Evolutionary conservation across 2,113 vertebrate genomes (phyloP), one percentile per base, ranked within the genome.

Genomic region (Leptodactylus fuscus): DNA sequence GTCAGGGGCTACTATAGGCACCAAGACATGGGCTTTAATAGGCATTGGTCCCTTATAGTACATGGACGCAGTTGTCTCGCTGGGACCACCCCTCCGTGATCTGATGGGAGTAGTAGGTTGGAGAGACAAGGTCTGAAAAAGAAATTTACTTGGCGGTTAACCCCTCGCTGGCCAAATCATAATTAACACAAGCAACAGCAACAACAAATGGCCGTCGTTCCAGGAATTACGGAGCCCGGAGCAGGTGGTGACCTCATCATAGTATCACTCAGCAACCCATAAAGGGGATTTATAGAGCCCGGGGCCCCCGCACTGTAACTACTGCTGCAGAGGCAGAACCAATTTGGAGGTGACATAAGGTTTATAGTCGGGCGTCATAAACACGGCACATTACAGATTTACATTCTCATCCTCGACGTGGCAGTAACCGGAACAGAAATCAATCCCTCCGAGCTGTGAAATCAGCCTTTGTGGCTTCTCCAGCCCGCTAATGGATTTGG

Each of bases 361-460:
- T 78, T 78, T 78, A 78, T 78, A 55, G 75, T 55, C 48, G 34
- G 15, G 27, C 51, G 29, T 77, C 48, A 77, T 77, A 71, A 71
- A 71, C 69, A 71, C 20, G 0, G 75, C n/a, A 36, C 74, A 51
- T 53, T 34, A 53, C 49, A 36, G 27, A 78, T 78, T 78, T 34
- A 78, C 75, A 78, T 77, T 32, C 29, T 22, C 74, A 41, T 73
- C 70, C 70, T 13, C 65, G 10, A 69, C 34, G 38, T 69, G 18
- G 34, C 65, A 20, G 65, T 0, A 69, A 38, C 22, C 20, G 16
- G 65, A 36, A 13, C 13, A 67, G 65, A 22, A 38, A 69, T 67
- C 62, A 69, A 11, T 22, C 65, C 34, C 62, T 18, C 29, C 27
- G 1, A 69, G 32, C 65, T 15, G 29, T 0, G 29, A 20, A 11